A percentile compares a stretch with the other conserved stretches of the same genome.
Evolutionary conservation across 2,797 vertebrate genomes (phyloP).

Genomic region (Lateolabrax maculatus): DNA sequence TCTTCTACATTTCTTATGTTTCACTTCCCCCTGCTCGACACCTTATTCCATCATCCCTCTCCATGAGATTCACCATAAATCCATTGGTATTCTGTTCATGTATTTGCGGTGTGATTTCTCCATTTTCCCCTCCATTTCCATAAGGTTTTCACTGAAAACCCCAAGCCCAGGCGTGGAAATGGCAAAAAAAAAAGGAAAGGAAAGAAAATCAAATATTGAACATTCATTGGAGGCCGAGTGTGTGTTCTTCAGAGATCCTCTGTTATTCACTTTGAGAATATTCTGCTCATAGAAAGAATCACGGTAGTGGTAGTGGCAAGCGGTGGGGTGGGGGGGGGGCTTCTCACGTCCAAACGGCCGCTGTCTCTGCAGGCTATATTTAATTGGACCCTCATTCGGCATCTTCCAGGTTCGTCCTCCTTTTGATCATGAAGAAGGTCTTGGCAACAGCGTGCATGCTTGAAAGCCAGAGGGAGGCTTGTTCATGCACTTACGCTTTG

Average conservation of each 20-base stretch:
- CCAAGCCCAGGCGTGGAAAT: constrained; percentile 62
- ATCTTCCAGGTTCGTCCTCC: constrained; percentile 82
- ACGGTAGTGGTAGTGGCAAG: constrained; percentile 49
- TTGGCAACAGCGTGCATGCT: constrained; percentile 76
- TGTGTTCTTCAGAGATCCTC: constrained; percentile 67
- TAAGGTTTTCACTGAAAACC: constrained; percentile 45
- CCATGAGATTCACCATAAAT: constrained; percentile 10
- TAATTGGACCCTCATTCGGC: constrained; percentile 86
- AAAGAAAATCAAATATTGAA: constrained; percentile 81
- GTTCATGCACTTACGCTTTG: constrained; percentile 73
- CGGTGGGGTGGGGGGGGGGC: constrained; percentile 24
- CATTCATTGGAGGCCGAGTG: constrained; percentile 65
- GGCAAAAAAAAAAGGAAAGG: constrained; percentile 31
- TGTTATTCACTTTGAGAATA: constrained; percentile 82
- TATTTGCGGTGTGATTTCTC: constrained; percentile 28
- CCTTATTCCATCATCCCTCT: constrained; percentile 7
- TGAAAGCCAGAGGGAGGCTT: constrained; percentile 76
- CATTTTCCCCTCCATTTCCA: constrained; percentile 44
- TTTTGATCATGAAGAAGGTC: constrained; percentile 85
- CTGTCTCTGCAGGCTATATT: constrained; percentile 84
- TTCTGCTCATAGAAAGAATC: constrained; percentile 74
- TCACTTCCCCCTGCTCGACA: neutral
- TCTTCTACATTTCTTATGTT: constrained; percentile 33
- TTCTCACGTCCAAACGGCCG: constrained; percentile 71
- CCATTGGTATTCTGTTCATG: constrained; percentile 42